Base-by-base conservation (phyloP, 2,888 invertebrate species). In the Tenthredo livida region DNA sequence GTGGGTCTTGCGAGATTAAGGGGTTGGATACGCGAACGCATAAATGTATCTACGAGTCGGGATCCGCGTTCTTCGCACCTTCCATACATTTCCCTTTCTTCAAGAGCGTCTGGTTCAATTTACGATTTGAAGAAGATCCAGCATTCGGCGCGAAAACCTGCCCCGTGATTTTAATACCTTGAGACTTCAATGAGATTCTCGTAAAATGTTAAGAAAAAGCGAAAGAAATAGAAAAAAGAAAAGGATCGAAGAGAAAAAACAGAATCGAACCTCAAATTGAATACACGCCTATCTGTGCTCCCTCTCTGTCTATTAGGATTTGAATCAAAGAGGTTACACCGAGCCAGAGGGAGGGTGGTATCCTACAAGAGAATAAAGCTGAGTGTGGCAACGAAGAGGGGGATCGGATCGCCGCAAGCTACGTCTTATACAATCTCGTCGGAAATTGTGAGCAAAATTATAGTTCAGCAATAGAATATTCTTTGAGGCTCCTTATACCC, bases 391-490 rank as follows among this genome's bases (percentile, higher is more conserved):
- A 29, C 83, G 67, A 70, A 29, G 21, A 58, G 61, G 61, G 83
- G 80, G 47, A 83, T 61, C 47, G 67, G 50, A 83, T 70, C 65
- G 83, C 83, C 67, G 12, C 47, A 29, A 70, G 83, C 83, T 83
- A 58, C 54, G 67, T 50, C 83, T 83, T 17, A 47, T 67, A 83
- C 43, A 70, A 83, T 70, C 83, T 83, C 83, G 47, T 47, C 67
- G 83, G 83, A 83, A 83, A 83, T 83, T 83, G 83, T 70, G 83
- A 83, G 83, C 83, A 65, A 37, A 83, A 83, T 83, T 70, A 83
- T 83, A 83, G 83, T 83, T 83, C 70, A 70, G 67, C 65, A 67
- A 70, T 67, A 43, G 70, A 67, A 83, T 83, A 67, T 83, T 83
- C 83, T 83, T 83, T 47, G 47, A 83, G 40, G 21, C n/a, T 80